Evolutionary conservation across 2,113 vertebrate species (phyloP).

Genomic region (Xiphias gladius): DNA sequence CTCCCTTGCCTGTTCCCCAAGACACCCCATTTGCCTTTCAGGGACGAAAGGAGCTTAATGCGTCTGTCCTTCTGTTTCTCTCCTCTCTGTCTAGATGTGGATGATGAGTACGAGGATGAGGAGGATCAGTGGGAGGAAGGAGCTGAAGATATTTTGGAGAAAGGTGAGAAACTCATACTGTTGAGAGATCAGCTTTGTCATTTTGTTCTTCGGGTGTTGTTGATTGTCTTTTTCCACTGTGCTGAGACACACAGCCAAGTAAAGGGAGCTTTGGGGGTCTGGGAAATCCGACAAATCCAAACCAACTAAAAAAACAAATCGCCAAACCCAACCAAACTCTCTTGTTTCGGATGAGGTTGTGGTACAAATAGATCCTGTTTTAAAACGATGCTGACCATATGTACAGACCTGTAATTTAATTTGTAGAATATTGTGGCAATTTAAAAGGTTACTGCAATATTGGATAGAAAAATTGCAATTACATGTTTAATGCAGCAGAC

Average conservation of each 20-base stretch:
- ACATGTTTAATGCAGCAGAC: too few relatives aligned
- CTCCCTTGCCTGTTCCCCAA: background rate
- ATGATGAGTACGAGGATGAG: constrained; percentile 96
- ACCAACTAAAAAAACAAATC: too few relatives aligned
- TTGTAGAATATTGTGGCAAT: background rate
- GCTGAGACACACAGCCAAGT: too few relatives aligned
- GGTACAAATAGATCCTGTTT: background rate
- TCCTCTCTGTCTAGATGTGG: constrained; percentile 86
- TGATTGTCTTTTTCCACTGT: too few relatives aligned
- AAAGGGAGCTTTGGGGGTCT: too few relatives aligned
- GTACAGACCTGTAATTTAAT: background rate
- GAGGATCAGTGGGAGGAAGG: constrained; percentile 95
- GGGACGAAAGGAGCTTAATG: background rate
- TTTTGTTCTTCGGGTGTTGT: background rate
- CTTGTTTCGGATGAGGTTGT: background rate
- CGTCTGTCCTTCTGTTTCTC: background rate
- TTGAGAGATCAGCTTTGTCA: background rate
- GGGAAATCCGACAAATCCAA: background rate
- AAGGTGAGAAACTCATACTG: constrained; percentile 84
- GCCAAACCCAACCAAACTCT: too few relatives aligned
- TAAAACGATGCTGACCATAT: background rate
- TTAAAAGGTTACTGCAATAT: background rate
- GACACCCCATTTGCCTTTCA: background rate
- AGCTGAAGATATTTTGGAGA: constrained; percentile 93
- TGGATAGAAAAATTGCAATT: background rate